These are phyloP conservation scores for Tiliacea citrago DNA, from an alignment of 2,888 invertebrate genomes.

Conservation along the genomic window DNA sequence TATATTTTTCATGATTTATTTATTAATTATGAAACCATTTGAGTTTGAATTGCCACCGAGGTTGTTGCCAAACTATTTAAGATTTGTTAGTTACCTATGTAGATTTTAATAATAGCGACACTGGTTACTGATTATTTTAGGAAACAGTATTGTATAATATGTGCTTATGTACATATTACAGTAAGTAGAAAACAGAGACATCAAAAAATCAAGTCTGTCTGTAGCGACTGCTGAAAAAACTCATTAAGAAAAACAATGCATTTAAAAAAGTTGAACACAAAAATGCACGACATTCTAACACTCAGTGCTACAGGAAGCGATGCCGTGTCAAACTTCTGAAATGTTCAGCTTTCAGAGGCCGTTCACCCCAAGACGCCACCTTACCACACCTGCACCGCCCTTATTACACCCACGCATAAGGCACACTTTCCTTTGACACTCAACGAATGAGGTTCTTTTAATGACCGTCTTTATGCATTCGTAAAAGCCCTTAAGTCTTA, in stretches of 20 bases:
- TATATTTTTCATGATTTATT: background rate
- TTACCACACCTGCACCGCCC: conserved; percentile 68
- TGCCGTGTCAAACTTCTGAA: conserved; percentile 86
- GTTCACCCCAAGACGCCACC: conserved; percentile 77
- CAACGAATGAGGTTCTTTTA: conserved; percentile 74
- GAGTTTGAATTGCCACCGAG: background rate
- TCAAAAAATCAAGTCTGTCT: conserved; percentile 27
- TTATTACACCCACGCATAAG: conserved; percentile 67
- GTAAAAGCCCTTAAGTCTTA: conserved; percentile 66
- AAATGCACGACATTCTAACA: conserved; percentile 74
- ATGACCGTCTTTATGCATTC: conserved; percentile 73
- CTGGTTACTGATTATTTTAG: background rate
- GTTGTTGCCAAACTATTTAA: background rate
- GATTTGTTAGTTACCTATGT: no score
- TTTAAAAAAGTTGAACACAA: conserved; percentile 62
- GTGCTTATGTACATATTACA: background rate
- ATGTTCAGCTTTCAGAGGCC: conserved; percentile 83
- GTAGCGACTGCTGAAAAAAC: conserved; percentile 51
- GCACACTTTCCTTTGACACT: conserved; percentile 52
- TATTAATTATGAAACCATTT: no score
- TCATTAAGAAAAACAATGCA: conserved; percentile 65
- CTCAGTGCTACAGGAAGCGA: conserved; percentile 79
- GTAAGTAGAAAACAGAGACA: conserved; percentile 3
- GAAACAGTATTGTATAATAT: background rate
- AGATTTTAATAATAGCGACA: background rate